Conservation (phyloP, 2,888 invertebrate genomes). For the Yponomeuta malinellus region DNA sequence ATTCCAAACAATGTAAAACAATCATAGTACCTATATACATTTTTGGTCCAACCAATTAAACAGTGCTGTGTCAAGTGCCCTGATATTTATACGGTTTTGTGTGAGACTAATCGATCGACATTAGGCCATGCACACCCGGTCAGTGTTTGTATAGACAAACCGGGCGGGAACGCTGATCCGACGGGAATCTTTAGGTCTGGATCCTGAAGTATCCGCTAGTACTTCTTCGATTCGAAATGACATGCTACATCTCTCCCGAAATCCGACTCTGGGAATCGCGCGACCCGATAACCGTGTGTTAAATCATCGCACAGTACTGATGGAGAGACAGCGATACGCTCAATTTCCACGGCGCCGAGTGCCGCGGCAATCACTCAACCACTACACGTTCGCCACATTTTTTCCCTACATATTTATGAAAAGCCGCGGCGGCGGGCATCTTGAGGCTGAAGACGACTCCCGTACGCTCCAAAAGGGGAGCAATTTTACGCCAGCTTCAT, state of each 20-base stretch:
- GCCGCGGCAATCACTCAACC: constrained; percentile 13
- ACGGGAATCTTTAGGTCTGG: not conserved
- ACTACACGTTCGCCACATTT: constrained; percentile 17
- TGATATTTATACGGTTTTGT: no score
- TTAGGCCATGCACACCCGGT: no score
- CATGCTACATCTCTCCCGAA: not conserved
- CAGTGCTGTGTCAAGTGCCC: no score
- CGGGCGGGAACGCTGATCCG: no score
- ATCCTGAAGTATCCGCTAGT: not conserved
- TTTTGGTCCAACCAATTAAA: no score
- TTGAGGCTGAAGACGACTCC: not conserved
- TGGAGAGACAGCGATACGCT: not conserved
- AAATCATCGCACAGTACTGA: not conserved
- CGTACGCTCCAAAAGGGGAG: not conserved
- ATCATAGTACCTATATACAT: no score
- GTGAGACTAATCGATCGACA: no score
- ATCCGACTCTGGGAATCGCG: not conserved
- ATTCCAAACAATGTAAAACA: no score
- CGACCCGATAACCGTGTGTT: not conserved
- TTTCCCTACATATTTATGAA: constrained; percentile 17
- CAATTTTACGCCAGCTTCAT: no score
- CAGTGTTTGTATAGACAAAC: no score
- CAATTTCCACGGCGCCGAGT: constrained; percentile 10
- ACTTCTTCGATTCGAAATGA: not conserved
- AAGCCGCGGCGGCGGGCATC: constrained; percentile 11